Base-by-base conservation (phyloP, 2,797 vertebrate genomes). In the Acanthurus lineatus region DNA sequence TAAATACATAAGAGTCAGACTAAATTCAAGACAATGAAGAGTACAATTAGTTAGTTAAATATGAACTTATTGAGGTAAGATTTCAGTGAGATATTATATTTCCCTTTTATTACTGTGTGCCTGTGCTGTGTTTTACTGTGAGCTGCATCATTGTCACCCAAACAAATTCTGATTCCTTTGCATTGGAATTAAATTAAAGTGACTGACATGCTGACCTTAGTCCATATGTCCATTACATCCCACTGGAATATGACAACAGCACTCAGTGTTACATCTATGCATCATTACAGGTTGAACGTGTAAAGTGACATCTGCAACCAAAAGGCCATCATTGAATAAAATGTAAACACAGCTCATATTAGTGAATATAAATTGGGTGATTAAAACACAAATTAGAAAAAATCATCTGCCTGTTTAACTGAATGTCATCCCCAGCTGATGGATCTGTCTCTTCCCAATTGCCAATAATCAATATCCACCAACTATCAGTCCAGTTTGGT, bases 331-430 rank as follows among this genome's bases (percentile, higher is more conserved):
- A 83, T 70, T 75, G 16, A 82, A 73, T 56, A 44, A 47, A 17
- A 68, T 51, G 54, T 53, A 28, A 60, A 9, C 47, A 6, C 59
- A 60, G 63, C 64, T 65, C 28, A 77, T 68, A 82, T 78, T 56
- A 89, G 32, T 85, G 87, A 87, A 91, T 90, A 89, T 88, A 89
- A 88, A 91, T 90, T 83, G 81, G 76, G 52, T 87, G 69, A 87
- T 91, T 91, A 91, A 77, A 63, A 65, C 56, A 45, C 35, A 71
- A 64, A 62, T 82, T 75, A 61, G 58, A 52, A 47, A 87, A 86
- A 87, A 67, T 72, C 63, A 72, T 76, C 71, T 74, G 66, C 74
- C 77, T 90, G 80, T 78, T 90, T 81, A 74, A 77, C 78, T 80
- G 76, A 86, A 83, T 87, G 84, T 85, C 59, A 81, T 61, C 64